A percentile compares a stretch with the other conserved stretches of the same genome.
Evolutionary conservation across 2,797 vertebrate species (phyloP).

Genomic region (Iguana delicatissima): DNA sequence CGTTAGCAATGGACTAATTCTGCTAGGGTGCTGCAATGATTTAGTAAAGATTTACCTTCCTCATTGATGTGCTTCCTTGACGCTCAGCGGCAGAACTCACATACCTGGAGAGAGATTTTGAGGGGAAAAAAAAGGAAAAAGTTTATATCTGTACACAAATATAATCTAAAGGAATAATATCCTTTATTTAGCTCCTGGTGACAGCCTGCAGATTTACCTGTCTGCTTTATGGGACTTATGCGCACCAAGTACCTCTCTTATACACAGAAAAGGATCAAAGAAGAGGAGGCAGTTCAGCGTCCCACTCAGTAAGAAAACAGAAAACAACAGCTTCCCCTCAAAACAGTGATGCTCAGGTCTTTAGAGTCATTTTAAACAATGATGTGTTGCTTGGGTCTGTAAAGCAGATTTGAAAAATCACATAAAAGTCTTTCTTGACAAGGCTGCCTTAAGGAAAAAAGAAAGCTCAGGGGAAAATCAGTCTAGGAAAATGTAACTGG

Average conservation of each 20-base stretch:
- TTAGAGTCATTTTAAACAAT: not conserved
- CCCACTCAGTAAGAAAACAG: not conserved
- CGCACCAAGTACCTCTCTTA: not conserved
- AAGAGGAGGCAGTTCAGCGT: not conserved
- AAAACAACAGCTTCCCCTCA: not conserved
- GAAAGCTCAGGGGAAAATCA: no score
- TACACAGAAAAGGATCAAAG: conserved; percentile 3
- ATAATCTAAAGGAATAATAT: not conserved
- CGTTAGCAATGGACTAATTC: not conserved
- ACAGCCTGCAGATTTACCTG: not conserved
- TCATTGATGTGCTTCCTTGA: conserved; percentile 84
- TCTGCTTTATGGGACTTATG: not conserved
- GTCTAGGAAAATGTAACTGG: not conserved
- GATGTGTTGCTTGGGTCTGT: not conserved
- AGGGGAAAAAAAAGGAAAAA: not conserved
- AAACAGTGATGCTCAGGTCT: not conserved
- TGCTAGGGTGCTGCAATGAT: not conserved
- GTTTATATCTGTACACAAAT: conserved; percentile 11
- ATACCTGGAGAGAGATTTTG: conserved; percentile 77
- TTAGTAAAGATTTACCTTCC: conserved; percentile 79
- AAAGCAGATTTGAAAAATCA: not conserved
- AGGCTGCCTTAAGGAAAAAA: not conserved
- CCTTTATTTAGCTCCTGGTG: not conserved
- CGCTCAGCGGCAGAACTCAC: conserved; percentile 81
- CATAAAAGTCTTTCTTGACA: not conserved